phyloP scores from a whole-genome alignment of 2,888 invertebrate genomes.

The Conistra vaccinii region DNA sequence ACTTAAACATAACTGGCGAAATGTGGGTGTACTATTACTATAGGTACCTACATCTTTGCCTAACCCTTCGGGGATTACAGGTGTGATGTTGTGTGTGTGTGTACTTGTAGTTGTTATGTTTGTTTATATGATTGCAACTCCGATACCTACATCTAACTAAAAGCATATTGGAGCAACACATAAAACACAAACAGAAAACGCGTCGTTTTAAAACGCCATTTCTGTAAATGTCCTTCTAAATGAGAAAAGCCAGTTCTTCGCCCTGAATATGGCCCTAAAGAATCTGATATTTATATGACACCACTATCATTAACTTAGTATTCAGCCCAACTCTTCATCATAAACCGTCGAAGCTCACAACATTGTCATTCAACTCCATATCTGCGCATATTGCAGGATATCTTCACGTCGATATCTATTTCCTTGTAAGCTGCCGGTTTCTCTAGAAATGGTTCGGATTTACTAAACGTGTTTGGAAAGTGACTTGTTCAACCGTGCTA shows the following conservation, averaged over 20 bases:
- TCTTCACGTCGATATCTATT: slow-evolving; percentile 67
- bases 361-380: slow-evolving; percentile 45
- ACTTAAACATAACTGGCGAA: too few species aligned
- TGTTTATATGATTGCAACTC: background rate
- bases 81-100: too few species aligned
- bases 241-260: too few species aligned
- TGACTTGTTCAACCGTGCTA: slow-evolving; percentile 76
- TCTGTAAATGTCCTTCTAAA: too few species aligned
- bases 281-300: slow-evolving; percentile 12
- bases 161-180: background rate
- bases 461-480: slow-evolving; percentile 86
- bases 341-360: slow-evolving; percentile 11
- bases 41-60: too few species aligned
- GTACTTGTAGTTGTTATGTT: too few species aligned
- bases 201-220: background rate
- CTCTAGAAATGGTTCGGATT: slow-evolving; percentile 81
- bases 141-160: background rate
- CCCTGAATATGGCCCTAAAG: background rate
- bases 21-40: too few species aligned
- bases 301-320: slow-evolving; percentile 14
- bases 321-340: slow-evolving; percentile 16
- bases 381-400: slow-evolving; percentile 45
- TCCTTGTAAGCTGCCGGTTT: slow-evolving; percentile 68
- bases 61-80: too few species aligned
- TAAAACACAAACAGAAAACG: too few species aligned